These are phyloP conservation scores for Nomada fabriciana DNA, from an alignment of 2,888 invertebrate species.

Conservation along the genomic window DNA sequence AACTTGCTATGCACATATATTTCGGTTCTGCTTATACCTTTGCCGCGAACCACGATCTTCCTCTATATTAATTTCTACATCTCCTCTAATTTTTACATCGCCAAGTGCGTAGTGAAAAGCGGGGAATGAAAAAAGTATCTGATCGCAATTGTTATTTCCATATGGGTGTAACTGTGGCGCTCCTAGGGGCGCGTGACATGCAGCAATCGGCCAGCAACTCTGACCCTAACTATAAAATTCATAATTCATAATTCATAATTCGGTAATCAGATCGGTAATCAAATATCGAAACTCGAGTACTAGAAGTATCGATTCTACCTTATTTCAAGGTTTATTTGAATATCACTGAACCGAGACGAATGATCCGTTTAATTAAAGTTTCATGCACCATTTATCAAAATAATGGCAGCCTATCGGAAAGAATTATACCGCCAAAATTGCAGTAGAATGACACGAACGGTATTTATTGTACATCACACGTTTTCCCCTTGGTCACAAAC, in stretches of 20 bases:
- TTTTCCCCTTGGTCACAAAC: neutral
- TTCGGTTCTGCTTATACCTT: too few relatives aligned
- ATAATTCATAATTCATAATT: neutral
- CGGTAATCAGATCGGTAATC: slow-evolving; percentile 3
- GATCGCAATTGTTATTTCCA: neutral
- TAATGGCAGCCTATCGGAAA: neutral
- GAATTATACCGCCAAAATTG: neutral
- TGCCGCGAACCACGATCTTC: neutral
- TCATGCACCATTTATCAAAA: neutral
- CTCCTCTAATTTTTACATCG: neutral
- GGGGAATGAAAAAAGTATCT: neutral
- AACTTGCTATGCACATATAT: too few relatives aligned
- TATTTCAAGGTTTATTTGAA: neutral
- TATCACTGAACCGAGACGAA: neutral
- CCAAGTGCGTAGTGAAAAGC: neutral
- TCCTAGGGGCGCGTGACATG: neutral
- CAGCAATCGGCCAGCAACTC: slow-evolving; percentile 35
- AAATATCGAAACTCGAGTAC: too few relatives aligned
- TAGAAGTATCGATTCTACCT: too few relatives aligned
- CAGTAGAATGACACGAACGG: too few relatives aligned
- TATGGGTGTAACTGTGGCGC: slow-evolving; percentile 1
- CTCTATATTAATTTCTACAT: neutral
- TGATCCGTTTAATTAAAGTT: neutral
- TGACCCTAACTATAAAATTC: slow-evolving; percentile 20
- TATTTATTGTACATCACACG: neutral